Evolutionary conservation across 2,113 vertebrate genomes (phyloP), one percentile per base, ranked within the genome.

Genomic region (Microcebus lehilahytsara): DNA sequence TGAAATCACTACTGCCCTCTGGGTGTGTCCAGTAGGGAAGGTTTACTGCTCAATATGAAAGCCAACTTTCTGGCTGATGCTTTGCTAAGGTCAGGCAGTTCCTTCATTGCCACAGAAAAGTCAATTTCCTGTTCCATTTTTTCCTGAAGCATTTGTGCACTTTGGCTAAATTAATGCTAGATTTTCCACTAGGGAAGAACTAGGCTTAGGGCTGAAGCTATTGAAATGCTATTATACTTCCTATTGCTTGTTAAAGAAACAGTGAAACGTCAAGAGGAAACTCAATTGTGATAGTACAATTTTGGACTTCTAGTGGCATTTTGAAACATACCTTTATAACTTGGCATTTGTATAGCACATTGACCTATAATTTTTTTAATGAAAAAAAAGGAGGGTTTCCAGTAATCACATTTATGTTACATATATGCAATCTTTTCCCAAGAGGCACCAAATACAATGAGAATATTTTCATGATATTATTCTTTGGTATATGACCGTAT

Each of bases 101-200:
- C 58, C 75, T 80, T 12, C 58, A 92, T 93, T 92, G 83, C 96
- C 96, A 93, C 77, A 95, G 46, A 97, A 75, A 98, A 98, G 93
- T 97, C 98, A 97, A 98, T 98, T 99, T 99, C 98, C 98, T 98
- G 96, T 98, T 98, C 86, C 85, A 87, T 78, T 98, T 72, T 97
- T 98, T 96, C 91, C 96, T 88, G 75, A 92, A 79, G 86, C 94
- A 96, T 98, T 98, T 98, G 93, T 96, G 85, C 51, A 75, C 22
- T 96, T 97, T 88, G 96, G 94, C 95, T 98, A 98, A 96, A 93
- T 94, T 97, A 96, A 89, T 85, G 67, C 40, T 97, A 96, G 56
- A 97, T 97, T 98, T 98, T 97, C 95, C 98, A 98, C 97, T 83
- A 91, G 97, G 94, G 95, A 98, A 97, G 83, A 96, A 97, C 42